Evolutionary conservation across 2,888 invertebrate genomes (phyloP), one percentile per base, ranked within the genome.

Genomic region (Himalopsyche kuldschensis): DNA sequence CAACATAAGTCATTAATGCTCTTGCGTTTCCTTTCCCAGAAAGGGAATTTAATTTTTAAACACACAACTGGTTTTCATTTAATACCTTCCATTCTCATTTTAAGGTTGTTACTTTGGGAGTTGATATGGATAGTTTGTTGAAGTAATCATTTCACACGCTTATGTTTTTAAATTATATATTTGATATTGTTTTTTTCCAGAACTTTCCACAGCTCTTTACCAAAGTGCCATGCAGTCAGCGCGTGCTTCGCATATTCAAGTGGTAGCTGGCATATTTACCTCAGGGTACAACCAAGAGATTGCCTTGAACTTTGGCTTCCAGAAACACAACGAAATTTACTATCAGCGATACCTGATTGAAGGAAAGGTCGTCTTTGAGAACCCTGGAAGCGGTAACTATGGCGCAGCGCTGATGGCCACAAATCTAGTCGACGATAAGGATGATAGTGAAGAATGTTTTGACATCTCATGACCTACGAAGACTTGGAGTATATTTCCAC

Each of bases 351-450:
- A 91, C 81, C 85, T 90, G 0, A 88, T 89, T 46, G 88, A 91
- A 86, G 91, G n/a, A 82, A 85, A 87, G 8, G 87, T 91, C 91
- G 88, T 91, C 0, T 91, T 92, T 86, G 89, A 88, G 87, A 90
- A 91, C 35, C 89, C 90, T 0, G 92, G 91, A 0, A 86, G 88
- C 0, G 92, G 91, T 0, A 92, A 91, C 87, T 91, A 91, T 79
- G 91, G 91, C 0, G 91, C 91, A 0, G 90, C 91, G 0, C 87
- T 92, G 5, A 92, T 92, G 92, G 90, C 88, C 0, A 89, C 89
- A 85, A 87, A 90, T 17, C 90, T 91, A 20, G 90, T 90, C 0
- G 87, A 88, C 0, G 89, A 91, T 0, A 90, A 90, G 0, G 91
- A 91, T 35, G 87, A 81, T 11, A 81, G 79, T 24, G 82, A 81